Conservation (phyloP, 2,888 invertebrate genomes). For the Aphidoletes aphidimyza region DNA sequence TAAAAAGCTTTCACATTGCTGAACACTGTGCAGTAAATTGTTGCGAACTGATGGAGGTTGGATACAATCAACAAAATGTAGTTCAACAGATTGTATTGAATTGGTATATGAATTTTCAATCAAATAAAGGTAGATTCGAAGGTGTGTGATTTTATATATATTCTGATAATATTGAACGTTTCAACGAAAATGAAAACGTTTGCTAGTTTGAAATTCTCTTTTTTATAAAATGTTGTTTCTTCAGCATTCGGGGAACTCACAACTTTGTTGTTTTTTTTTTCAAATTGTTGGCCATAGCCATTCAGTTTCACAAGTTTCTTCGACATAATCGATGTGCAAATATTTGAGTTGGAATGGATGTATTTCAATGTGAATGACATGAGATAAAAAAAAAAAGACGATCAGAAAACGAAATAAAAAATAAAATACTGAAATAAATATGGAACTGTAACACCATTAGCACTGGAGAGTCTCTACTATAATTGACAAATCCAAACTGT, state of each 20-base stretch:
- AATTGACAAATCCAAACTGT: not conserved
- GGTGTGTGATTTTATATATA: not conserved
- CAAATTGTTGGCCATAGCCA: not conserved
- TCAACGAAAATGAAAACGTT: not conserved
- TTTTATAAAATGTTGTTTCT: not conserved
- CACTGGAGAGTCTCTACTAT: not conserved
- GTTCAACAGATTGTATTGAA: too few relatives aligned
- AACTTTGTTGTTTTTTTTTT: not conserved
- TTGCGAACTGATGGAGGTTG: not conserved
- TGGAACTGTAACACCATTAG: not conserved
- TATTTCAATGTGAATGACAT: not conserved
- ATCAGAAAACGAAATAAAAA: too few relatives aligned
- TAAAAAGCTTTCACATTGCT: too few relatives aligned
- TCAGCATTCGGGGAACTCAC: too few relatives aligned
- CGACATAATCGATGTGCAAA: not conserved
- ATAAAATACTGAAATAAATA: too few relatives aligned
- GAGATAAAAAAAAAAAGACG: not conserved
- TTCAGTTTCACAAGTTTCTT: not conserved
- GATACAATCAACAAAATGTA: not conserved
- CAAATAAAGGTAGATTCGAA: conserved; percentile 25
- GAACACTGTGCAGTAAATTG: not conserved
- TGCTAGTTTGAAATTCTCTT: not conserved
- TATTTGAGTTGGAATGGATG: not conserved
- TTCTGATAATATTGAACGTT: not conserved
- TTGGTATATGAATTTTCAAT: not conserved